Conservation (phyloP, 2,888 invertebrate genomes). For the Stenodera caucasica region DNA sequence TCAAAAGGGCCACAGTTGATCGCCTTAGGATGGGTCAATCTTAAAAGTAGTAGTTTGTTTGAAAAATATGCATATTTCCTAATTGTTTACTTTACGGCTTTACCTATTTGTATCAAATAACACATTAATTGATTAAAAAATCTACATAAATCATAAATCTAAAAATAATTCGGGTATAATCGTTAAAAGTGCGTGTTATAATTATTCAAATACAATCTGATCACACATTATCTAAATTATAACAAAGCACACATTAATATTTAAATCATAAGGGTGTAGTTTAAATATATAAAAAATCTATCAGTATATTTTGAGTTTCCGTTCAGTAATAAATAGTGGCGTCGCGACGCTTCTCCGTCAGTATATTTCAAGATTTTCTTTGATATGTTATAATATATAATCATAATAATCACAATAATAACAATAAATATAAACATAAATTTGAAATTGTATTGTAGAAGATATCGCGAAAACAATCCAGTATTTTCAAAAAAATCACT, state of each 20-base stretch:
- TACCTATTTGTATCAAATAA: too few species aligned
- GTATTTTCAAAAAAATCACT: too few species aligned
- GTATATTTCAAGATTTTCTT: conserved; percentile 37
- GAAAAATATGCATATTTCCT: too few species aligned
- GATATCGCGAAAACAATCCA: too few species aligned
- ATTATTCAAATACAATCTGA: conserved; percentile 6
- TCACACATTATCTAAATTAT: conserved; percentile 30
- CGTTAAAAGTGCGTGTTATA: background rate
- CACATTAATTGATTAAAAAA: background rate
- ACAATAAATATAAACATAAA: conserved; percentile 7
- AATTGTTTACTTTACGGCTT: too few species aligned
- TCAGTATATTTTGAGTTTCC: conserved; percentile 39
- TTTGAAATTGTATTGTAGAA: background rate
- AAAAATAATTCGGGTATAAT: conserved; percentile 9
- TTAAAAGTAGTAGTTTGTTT: too few species aligned
- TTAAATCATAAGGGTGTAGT: conserved; percentile 14
- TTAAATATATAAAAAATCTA: conserved; percentile 22
- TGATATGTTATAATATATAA: conserved; percentile 10
- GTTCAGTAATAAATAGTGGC: conserved; percentile 42
- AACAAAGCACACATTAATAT: conserved; percentile 19
- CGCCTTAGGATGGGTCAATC: too few species aligned
- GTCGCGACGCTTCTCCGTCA: conserved; percentile 45
- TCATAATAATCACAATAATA: background rate
- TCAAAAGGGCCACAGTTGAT: too few species aligned
- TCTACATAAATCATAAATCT: background rate